Evolutionary conservation across 2,888 invertebrate species (phyloP).

Genomic region (Diaperis boleti): DNA sequence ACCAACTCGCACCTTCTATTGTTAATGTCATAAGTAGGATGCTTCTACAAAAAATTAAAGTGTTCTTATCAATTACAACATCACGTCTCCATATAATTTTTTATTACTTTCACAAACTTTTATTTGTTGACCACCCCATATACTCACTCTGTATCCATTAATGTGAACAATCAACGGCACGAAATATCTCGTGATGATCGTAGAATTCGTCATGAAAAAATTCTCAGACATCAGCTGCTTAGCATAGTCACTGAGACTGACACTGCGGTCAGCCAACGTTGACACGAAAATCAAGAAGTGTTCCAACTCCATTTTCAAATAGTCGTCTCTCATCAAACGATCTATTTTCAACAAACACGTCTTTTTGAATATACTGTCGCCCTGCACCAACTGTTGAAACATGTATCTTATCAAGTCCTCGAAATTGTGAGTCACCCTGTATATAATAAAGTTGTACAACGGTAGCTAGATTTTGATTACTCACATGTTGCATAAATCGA

Average conservation of each 20-base stretch:
- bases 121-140: too few relatives aligned
- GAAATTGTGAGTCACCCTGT: constrained; percentile 39
- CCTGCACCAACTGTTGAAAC: constrained; percentile 33
- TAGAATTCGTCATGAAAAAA: constrained; percentile 32
- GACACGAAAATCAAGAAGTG: constrained; percentile 34
- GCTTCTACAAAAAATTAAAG: too few relatives aligned
- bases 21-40: constrained; percentile 20
- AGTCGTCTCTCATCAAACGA: constrained; percentile 41
- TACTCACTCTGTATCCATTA: constrained; percentile 30
- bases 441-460: not conserved
- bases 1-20: constrained; percentile 5
- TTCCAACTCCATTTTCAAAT: constrained; percentile 36
- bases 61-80: too few relatives aligned
- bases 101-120: too few relatives aligned
- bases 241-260: constrained; percentile 29
- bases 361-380: constrained; percentile 37
- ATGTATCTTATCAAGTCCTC: constrained; percentile 38
- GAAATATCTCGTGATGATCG: constrained; percentile 30
- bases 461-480: not conserved
- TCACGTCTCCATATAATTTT: too few relatives aligned
- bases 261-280: constrained; percentile 24
- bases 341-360: constrained; percentile 40
- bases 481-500: constrained; percentile 41
- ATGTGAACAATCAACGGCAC: constrained; percentile 35
- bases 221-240: constrained; percentile 29